These are phyloP conservation scores for Piprites chloris DNA, from an alignment of 2,113 vertebrate genomes.

Conservation along the genomic window DNA sequence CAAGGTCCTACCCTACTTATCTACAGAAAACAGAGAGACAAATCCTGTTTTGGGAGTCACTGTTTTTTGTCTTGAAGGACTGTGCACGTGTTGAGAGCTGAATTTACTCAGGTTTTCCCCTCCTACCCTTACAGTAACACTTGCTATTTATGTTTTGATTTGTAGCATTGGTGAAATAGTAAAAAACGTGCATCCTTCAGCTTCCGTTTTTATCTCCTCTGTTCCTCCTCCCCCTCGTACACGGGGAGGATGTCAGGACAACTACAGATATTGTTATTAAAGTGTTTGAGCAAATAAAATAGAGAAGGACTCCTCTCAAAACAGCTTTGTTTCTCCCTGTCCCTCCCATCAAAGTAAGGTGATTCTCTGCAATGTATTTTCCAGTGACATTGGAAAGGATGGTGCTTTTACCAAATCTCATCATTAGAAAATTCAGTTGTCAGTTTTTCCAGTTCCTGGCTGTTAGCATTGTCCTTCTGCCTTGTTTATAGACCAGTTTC, in stretches of 20 bases:
- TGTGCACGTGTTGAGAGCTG: background rate
- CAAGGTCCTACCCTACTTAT: background rate
- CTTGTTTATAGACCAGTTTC: background rate
- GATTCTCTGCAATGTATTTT: background rate
- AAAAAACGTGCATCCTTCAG: background rate
- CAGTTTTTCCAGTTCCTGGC: background rate
- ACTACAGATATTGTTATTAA: background rate
- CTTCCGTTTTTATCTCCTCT: constrained; percentile 2
- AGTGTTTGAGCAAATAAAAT: background rate
- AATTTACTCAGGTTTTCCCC: constrained; percentile 42
- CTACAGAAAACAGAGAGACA: background rate
- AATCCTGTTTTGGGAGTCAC: background rate
- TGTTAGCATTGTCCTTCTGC: background rate
- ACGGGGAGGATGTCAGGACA: background rate
- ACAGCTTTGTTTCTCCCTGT: background rate
- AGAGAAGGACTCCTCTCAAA: background rate
- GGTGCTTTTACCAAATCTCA: background rate
- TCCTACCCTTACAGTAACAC: constrained; percentile 16
- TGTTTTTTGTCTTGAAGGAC: background rate
- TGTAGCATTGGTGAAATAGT: background rate
- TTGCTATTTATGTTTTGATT: constrained; percentile 46
- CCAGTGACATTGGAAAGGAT: background rate
- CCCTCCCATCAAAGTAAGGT: background rate
- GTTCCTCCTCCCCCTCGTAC: background rate
- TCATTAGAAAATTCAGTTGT: background rate